phyloP scores from a whole-genome alignment of 2,888 invertebrate genomes.

The Diachrysia chrysitis region DNA sequence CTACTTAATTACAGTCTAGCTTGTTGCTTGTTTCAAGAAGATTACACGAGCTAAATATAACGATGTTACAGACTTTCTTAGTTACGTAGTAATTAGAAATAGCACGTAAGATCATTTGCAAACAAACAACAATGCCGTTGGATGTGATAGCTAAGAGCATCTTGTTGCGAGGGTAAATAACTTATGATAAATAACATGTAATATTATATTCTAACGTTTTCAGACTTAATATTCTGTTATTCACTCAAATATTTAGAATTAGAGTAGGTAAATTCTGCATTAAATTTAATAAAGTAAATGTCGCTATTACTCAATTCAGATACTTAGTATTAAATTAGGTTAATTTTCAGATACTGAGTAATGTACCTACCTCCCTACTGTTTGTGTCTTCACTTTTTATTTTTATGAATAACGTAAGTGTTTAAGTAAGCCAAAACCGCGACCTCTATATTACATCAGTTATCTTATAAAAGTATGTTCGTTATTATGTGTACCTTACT shows the following conservation, averaged over 20 bases:
- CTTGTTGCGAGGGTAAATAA: neutral
- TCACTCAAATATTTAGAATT: too few species aligned
- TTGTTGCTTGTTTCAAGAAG: neutral
- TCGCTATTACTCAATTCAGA: too few species aligned
- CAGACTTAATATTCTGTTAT: too few species aligned
- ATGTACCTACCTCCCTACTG: neutral
- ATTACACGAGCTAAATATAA: neutral
- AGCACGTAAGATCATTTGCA: constrained; percentile 2
- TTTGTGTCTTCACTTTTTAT: neutral
- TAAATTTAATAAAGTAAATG: too few species aligned
- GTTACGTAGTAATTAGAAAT: constrained; percentile 1
- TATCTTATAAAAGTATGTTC: neutral
- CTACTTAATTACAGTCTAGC: constrained; percentile 7
- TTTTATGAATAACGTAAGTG: neutral
- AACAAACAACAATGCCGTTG: neutral
- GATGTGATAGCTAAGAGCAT: too few species aligned
- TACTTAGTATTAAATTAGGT: too few species aligned
- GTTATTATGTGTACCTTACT: neutral
- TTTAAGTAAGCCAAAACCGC: neutral
- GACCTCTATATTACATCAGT: neutral
- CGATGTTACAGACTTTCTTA: constrained; percentile 3
- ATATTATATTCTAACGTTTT: too few species aligned
- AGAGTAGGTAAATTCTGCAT: too few species aligned
- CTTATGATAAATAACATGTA: neutral
- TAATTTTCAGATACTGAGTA: too few species aligned